phyloP scores from a whole-genome alignment of 2,113 vertebrate genomes.

The Pandion haliaetus region DNA sequence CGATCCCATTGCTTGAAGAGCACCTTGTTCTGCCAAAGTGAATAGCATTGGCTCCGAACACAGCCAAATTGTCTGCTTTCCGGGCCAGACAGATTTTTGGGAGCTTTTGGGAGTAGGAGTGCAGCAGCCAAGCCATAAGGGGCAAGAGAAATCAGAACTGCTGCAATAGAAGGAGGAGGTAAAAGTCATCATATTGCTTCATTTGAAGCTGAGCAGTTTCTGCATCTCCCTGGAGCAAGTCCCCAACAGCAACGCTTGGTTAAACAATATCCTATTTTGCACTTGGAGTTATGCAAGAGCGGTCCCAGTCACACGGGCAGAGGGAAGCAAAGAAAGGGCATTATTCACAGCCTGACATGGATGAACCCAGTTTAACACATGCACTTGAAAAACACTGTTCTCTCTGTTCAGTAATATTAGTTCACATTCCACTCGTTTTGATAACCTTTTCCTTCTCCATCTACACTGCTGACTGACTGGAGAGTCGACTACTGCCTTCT shows the following conservation, averaged over 20 bases:
- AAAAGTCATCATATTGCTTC: neutral
- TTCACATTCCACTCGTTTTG: slow-evolving; percentile 72
- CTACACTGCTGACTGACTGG: neutral
- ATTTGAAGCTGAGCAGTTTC: neutral
- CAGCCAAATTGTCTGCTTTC: neutral
- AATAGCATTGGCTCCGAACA: neutral
- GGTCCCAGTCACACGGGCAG: slow-evolving; percentile 63
- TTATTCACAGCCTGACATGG: slow-evolving; percentile 67
- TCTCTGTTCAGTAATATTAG: slow-evolving; percentile 72
- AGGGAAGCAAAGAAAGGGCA: slow-evolving; percentile 50
- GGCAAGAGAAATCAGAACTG: neutral
- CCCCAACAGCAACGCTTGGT: neutral
- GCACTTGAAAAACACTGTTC: slow-evolving; percentile 70
- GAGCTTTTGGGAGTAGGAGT: neutral
- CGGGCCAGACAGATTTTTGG: neutral
- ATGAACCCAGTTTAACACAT: slow-evolving; percentile 48
- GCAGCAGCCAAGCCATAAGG: neutral
- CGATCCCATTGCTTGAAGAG: neutral
- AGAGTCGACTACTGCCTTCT: neutral
- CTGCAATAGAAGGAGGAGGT: neutral
- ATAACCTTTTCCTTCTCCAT: slow-evolving; percentile 70
- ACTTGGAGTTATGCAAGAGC: slow-evolving; percentile 55
- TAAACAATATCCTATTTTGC: slow-evolving; percentile 70
- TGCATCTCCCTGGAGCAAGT: neutral
- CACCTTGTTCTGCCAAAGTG: neutral